Evolutionary conservation across 2,797 vertebrate species (phyloP).

Genomic region (Buphagus erythrorhynchus): DNA sequence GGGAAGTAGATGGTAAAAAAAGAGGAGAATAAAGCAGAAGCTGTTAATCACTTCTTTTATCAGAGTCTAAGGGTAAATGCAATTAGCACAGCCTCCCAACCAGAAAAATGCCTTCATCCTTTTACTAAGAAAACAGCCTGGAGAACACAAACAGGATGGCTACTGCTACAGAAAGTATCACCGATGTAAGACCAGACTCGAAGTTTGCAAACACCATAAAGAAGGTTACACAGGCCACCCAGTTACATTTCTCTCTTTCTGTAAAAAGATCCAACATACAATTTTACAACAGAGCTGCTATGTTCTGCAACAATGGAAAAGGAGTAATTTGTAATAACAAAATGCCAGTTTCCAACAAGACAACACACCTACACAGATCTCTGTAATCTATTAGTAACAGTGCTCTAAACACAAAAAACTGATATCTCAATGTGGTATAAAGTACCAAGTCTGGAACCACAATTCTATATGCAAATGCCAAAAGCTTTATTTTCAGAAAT

Average conservation of each 20-base stretch:
- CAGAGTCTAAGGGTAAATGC: not conserved
- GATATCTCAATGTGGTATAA: not conserved
- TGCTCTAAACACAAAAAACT: not conserved
- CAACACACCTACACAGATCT: not conserved
- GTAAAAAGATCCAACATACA: not conserved
- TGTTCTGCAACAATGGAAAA: not conserved
- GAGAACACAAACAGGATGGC: not conserved
- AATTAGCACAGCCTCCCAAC: not conserved
- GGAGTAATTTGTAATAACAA: not conserved
- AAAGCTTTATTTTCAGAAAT: not conserved
- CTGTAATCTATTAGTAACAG: not conserved
- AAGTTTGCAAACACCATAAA: not conserved
- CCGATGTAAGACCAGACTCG: not conserved
- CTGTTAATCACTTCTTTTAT: not conserved
- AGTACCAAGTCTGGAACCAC: not conserved
- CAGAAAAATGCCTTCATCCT: not conserved
- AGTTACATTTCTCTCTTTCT: not conserved
- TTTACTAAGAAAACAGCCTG: not conserved
- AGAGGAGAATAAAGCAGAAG: not conserved
- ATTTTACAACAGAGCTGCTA: not conserved
- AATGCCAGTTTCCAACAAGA: not conserved
- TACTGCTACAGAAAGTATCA: not conserved
- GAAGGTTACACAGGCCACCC: not conserved
- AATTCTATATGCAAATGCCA: accelerated
- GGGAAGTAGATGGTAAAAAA: not conserved